Percentiles rank a stretch among this genome's conserved stretches.
These are phyloP conservation scores for Macropis europaea DNA, from an alignment of 2,888 invertebrate species.

Conservation along the genomic window DNA sequence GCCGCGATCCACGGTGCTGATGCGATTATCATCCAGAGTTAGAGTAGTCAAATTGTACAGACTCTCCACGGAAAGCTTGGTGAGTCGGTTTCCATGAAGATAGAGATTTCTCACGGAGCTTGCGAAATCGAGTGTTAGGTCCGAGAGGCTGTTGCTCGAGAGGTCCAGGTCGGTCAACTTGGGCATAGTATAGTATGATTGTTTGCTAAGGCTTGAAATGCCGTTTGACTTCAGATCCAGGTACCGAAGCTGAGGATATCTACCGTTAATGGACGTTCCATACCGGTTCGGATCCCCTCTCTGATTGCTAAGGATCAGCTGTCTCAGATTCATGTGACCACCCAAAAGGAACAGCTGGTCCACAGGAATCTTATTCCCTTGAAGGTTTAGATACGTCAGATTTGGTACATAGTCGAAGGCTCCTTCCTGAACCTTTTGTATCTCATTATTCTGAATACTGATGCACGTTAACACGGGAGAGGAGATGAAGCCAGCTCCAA, in stretches of 20 bases:
- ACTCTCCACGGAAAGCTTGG: fast-evolving
- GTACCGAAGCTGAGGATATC: constrained; percentile 1
- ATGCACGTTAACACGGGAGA: constrained; percentile 10
- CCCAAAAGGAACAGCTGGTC: not conserved
- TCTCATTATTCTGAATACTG: fast-evolving
- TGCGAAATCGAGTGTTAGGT: fast-evolving
- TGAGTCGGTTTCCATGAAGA: not conserved
- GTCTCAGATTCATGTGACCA: not conserved
- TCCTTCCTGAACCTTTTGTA: fast-evolving
- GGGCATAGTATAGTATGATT: constrained; percentile 28
- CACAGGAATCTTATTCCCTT: fast-evolving
- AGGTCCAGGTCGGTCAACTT: constrained; percentile 30
- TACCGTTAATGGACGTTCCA: fast-evolving
- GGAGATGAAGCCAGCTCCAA: not conserved
- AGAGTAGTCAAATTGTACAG: not conserved
- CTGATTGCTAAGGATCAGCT: not conserved
- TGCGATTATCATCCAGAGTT: not conserved
- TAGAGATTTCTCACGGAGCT: not conserved
- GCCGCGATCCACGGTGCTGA: not conserved
- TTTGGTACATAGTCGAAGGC: constrained; percentile 21
- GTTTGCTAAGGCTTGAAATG: fast-evolving
- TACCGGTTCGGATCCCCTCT: fast-evolving
- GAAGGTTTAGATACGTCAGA: constrained; percentile 10
- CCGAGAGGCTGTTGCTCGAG: not conserved
- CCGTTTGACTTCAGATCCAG: not conserved